A percentile compares a stretch with the other conserved stretches of the same genome.
Conservation (phyloP, 2,797 vertebrate genomes). For the Pteronotus mesoamericanus region DNA sequence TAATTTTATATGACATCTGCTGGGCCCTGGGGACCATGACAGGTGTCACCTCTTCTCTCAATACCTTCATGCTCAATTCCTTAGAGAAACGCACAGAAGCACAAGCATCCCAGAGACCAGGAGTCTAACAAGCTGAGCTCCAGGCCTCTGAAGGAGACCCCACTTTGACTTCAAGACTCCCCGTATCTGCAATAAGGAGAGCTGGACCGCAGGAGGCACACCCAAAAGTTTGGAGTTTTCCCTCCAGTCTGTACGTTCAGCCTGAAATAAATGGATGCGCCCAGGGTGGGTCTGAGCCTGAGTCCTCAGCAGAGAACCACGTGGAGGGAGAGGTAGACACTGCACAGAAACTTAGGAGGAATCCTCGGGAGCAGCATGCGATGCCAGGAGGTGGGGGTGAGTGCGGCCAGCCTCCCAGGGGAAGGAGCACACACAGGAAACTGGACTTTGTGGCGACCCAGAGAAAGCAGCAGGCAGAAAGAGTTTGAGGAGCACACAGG, state of each 20-base stretch:
- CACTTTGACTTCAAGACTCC: not conserved
- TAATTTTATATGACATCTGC: not conserved
- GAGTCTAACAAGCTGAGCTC: not conserved
- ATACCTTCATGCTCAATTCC: not conserved
- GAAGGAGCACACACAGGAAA: not conserved
- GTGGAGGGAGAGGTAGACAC: not conserved
- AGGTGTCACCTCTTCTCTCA: not conserved
- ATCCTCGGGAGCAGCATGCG: no score
- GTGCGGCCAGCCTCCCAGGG: accelerated
- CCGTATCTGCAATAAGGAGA: not conserved
- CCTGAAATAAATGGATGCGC: not conserved
- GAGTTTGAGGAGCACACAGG: not conserved
- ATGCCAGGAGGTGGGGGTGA: not conserved
- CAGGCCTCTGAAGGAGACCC: not conserved
- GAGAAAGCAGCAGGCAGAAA: not conserved
- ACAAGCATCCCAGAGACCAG: not conserved
- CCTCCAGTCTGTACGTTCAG: not conserved
- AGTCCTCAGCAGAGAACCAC: not conserved
- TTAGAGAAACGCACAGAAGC: not conserved
- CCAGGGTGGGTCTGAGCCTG: not conserved
- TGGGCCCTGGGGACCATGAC: not conserved
- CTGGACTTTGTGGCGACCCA: not conserved
- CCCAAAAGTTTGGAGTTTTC: not conserved
- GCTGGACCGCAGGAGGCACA: not conserved
- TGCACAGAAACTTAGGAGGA: not conserved